Evolutionary conservation across 2,888 invertebrate genomes (phyloP), one percentile per base, ranked within the genome.

Genomic region (Macaria liturata): DNA sequence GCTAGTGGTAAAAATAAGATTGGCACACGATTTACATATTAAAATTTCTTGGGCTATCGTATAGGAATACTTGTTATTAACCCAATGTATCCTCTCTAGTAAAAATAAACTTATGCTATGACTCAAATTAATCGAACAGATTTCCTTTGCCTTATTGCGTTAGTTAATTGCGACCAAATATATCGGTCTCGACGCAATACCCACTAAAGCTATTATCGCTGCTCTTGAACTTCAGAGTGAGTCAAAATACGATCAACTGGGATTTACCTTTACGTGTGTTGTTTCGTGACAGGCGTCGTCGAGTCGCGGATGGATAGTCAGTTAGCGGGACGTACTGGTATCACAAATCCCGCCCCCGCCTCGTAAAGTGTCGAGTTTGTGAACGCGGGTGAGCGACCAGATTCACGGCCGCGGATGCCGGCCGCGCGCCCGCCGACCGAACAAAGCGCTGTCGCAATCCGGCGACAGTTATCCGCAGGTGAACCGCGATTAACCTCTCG

Each of bases 401-500:
- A 74, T 81, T 89, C 88, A 89, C 71, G 89, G 89, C 71, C 86
- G 71, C 59, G 49, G 55, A 55, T 56, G 48, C 40, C 54, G 50
- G 30, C 54, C 43, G 54, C 32, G 68, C 68, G 71, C 63, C 75
- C 70, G 69, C 4, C 71, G 72, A 70, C 67, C 72, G 69, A 80
- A 85, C 84, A 86, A 85, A 86, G 81, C 77, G 62, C 69, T 63
- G 73, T 70, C 72, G 62, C 74, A 72, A 55, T 67, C 66, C 68
- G 64, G 58, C 72, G 78, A 81, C 88, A 83, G 84, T 86, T 84
- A 84, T 69, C 71, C 78, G 76, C 86, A 88, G 86, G 87, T 89
- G 85, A 85, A 78, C 80, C 72, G 72, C 80, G 79, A 88, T 86
- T 86, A 85, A 88, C 87, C 84, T 84, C 83, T 86, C 83, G 62